A percentile compares a stretch with the other conserved stretches of the same genome.
These are phyloP conservation scores for Drosophila nr. perissopoda DNA, from an alignment of 2,888 invertebrate species.

Conservation along the genomic window DNA sequence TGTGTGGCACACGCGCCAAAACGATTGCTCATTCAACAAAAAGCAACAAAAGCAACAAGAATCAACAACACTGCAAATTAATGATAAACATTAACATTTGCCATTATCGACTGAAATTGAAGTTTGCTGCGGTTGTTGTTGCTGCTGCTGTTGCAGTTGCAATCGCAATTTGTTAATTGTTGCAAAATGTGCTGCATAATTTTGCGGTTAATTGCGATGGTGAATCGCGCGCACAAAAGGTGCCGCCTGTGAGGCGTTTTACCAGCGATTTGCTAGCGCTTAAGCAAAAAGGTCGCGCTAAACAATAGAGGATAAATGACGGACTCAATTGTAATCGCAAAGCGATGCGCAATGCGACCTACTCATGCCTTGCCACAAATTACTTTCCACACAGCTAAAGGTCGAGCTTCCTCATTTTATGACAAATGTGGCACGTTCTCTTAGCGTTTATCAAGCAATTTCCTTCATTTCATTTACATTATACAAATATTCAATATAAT, in stretches of 20 bases:
- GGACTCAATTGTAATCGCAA: conserved; percentile 28
- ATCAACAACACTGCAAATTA: conserved; percentile 51
- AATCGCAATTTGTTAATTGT: conserved; percentile 73
- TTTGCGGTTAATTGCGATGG: conserved; percentile 68
- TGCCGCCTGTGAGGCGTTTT: conserved; percentile 62
- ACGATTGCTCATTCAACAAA: conserved; percentile 69
- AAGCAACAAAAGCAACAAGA: neutral
- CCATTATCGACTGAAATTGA: conserved; percentile 51
- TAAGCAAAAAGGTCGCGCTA: conserved; percentile 69
- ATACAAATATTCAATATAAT: no score
- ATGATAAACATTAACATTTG: conserved; percentile 71
- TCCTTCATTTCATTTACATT: no score
- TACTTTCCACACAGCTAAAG: conserved; percentile 36
- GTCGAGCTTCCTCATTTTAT: conserved; percentile 53
- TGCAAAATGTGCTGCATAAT: conserved; percentile 74
- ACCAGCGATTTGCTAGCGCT: conserved; percentile 51
- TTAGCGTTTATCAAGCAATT: neutral
- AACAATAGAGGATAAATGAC: conserved; percentile 73
- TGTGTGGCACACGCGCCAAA: conserved; percentile 71
- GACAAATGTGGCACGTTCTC: conserved; percentile 25
- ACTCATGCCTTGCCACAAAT: conserved; percentile 20
- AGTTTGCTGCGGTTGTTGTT: conserved; percentile 27
- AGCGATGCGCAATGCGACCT: conserved; percentile 8
- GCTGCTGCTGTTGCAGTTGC: conserved; percentile 33
- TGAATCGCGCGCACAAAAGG: conserved; percentile 69